Base-by-base conservation (phyloP, 2,113 vertebrate genomes). In the Recurvirostra avosetta region DNA sequence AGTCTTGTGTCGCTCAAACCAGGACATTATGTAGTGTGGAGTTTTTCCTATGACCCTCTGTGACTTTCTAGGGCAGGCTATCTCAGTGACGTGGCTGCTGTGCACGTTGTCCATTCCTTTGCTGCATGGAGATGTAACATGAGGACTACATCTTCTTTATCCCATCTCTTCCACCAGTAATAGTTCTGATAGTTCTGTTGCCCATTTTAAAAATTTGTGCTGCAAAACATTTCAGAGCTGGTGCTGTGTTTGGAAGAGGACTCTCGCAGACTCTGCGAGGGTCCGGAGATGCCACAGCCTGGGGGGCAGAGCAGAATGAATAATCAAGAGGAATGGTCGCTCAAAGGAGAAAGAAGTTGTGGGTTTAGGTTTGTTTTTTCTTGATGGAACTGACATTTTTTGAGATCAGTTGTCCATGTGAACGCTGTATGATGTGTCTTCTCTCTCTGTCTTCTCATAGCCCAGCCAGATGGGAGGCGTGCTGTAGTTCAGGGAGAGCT, bases 241-340 rank as follows among this genome's bases (percentile, higher is more conserved):
- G 16, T 58, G n/a, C 13, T 80, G 12, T 3, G 0, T 71, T 80
- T 95, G n/a, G 43, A 36, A 59, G 29, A 58, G n/a, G 27, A 6
- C 21, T 40, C 27, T 66, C 4, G 0, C 25, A 26, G 29, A 18
- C 25, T 21, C 30, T 4, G 1, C 2, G 1, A 27, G 12, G 16
- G 40, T 43, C 25, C n/a, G 0, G 0, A 88, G 40, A 13, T 70
- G n/a, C 68, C 59, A 32, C 30, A 53, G n/a, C 30, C 11, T 50
- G 12, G 10, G 4, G 5, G 4, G 3, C 43, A 81, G 50, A 73
- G 40, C 32, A 70, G n/a, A 78, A 72, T 12, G 25, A 90, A 19
- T 62, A 38, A 73, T 19, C 41, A 56, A 75, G 68, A 62, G 32
- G 20, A 68, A 23, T 3, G 0, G 29, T 41, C 1, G 0, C 50